A percentile compares a stretch with the other conserved stretches of the same genome.
Evolutionary conservation across 2,797 vertebrate species (phyloP).

Genomic region (Thaleichthys pacificus): DNA sequence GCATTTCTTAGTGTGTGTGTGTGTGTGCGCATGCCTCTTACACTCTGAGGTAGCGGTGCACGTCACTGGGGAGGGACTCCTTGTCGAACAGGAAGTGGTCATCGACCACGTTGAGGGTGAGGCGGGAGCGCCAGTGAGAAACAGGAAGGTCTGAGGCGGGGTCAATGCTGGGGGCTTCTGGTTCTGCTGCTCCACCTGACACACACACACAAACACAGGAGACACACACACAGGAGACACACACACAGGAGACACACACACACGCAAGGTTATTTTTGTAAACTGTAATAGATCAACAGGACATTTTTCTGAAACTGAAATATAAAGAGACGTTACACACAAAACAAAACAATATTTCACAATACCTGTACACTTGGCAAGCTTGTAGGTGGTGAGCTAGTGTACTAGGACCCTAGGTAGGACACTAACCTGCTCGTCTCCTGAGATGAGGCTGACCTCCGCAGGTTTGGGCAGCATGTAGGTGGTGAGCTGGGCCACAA

Average conservation of each 20-base stretch:
- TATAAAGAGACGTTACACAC: no score
- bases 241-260: neutral
- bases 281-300: no score
- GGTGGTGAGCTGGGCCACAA: slow-evolving; percentile 90
- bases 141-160: slow-evolving; percentile 70
- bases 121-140: slow-evolving; percentile 91
- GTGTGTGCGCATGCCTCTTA: slow-evolving; percentile 63
- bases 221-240: neutral
- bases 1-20: neutral
- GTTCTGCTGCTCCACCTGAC: slow-evolving; percentile 34
- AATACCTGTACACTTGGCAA: no score
- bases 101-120: slow-evolving; percentile 90
- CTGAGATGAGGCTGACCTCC: slow-evolving; percentile 90
- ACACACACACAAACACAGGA: neutral
- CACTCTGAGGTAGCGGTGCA: slow-evolving; percentile 96
- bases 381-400: neutral
- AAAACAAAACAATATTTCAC: no score
- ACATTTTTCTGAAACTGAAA: no score
- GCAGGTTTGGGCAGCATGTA: slow-evolving; percentile 94
- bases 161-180: slow-evolving; percentile 32
- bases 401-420: neutral
- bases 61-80: slow-evolving; percentile 87
- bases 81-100: slow-evolving; percentile 93
- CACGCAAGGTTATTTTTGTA: no score
- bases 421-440: slow-evolving; percentile 68